Evolutionary conservation across 2,888 invertebrate species (phyloP), one percentile per base, ranked within the genome.

Genomic region (Acanthoscelides obtectus): DNA sequence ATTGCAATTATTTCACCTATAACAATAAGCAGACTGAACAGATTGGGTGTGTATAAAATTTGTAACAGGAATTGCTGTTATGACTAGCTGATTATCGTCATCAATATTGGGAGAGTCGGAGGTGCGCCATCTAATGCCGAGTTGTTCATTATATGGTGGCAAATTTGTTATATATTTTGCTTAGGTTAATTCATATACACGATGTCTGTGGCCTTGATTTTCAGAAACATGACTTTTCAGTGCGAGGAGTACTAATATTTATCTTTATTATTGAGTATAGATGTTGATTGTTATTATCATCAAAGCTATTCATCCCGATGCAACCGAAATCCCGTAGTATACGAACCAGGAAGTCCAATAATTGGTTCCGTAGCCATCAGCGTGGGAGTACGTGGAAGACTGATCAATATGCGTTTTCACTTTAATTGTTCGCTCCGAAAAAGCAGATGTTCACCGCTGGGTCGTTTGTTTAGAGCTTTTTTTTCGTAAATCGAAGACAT

Each of bases 401-500:
- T 76, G 76, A 76, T 75, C 76, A 77, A 75, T 76, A 75, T 76
- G 77, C 76, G 79, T 79, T 80, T 80, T 80, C 79, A 79, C 80
- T 79, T 80, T 79, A 79, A 78, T 80, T 78, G 78, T 80, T 74
- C 75, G 67, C 74, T 69, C 71, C 73, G 70, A 71, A 66, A 73
- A 73, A 71, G 78, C 78, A 78, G 78, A 78, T 78, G 78, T 76
- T 78, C 76, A 67, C 65, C 72, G 75, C 71, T 17, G 12, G 45
- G 45, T 45, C 45, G 45, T 45, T 45, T 45, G 45, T 45, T 45
- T 45, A 45, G 45, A 45, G 45, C 12, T 45, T 45, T 45, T 45
- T 45, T 45, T 45, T n/a, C 1, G 8, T 12, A 45, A 12, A 12
- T 12, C 5, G 17, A 45, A 45, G 45, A 45, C 12, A 45, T 45